These are phyloP conservation scores for Drosophila littoralis DNA, from an alignment of 1,140 invertebrate genomes.

Conservation along the genomic window DNA sequence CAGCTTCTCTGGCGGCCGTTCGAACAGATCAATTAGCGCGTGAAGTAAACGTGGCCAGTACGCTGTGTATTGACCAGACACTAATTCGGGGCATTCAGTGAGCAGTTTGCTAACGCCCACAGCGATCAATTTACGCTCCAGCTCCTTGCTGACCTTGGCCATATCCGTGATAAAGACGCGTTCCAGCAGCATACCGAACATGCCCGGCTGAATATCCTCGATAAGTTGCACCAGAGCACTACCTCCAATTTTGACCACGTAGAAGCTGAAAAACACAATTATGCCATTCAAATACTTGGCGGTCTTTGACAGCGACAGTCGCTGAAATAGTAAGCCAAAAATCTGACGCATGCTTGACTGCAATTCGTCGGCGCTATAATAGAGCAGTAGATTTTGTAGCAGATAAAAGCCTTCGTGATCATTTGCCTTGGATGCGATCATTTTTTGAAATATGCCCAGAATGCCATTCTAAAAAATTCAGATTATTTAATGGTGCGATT, in stretches of 20 bases:
- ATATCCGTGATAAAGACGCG: slow-evolving; percentile 93
- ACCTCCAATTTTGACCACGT: slow-evolving; percentile 91
- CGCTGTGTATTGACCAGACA: slow-evolving; percentile 60
- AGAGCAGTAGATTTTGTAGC: slow-evolving; percentile 92
- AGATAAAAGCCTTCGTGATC: slow-evolving; percentile 98
- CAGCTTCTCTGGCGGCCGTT: slow-evolving; percentile 93
- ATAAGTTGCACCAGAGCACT: slow-evolving; percentile 90
- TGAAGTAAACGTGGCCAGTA: slow-evolving; percentile 86
- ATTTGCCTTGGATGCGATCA: slow-evolving; percentile 97
- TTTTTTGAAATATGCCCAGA: slow-evolving; percentile 97
- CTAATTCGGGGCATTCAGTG: slow-evolving; percentile 88
- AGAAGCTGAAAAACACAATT: slow-evolving; percentile 95
- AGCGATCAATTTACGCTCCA: slow-evolving; percentile 95
- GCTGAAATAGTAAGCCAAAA: slow-evolving; percentile 95
- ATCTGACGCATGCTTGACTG: slow-evolving; percentile 93
- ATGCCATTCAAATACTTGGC: slow-evolving; percentile 96
- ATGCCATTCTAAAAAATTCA: slow-evolving; percentile 88
- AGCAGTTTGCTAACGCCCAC: slow-evolving; percentile 95
- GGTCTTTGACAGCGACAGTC: slow-evolving; percentile 96
- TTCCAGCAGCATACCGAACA: slow-evolving; percentile 98
- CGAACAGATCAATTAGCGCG: slow-evolving; percentile 93
- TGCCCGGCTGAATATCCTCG: slow-evolving; percentile 94
- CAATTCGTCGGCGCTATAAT: slow-evolving; percentile 88
- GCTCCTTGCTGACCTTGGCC: slow-evolving; percentile 92
- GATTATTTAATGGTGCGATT: background rate